These are phyloP conservation scores for Mythimna pallens DNA, from an alignment of 2,888 invertebrate species.

Conservation along the genomic window DNA sequence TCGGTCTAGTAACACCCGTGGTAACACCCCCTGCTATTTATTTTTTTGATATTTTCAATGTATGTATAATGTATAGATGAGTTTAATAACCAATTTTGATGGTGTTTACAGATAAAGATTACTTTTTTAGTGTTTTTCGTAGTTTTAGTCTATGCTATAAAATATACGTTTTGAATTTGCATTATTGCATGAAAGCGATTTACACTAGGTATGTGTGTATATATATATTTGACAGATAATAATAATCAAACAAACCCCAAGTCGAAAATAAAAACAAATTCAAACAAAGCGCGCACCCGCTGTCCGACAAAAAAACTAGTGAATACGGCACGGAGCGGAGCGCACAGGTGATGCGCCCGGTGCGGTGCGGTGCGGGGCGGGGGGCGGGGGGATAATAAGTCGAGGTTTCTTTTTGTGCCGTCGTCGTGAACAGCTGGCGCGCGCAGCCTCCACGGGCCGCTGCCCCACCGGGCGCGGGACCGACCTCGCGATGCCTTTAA, in stretches of 20 bases:
- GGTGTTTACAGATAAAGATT: no score
- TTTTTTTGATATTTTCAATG: no score
- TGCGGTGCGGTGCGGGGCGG: not conserved
- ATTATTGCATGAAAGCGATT: not conserved
- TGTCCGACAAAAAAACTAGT: not conserved
- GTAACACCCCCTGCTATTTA: no score
- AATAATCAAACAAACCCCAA: not conserved
- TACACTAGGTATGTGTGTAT: not conserved
- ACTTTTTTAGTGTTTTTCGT: no score
- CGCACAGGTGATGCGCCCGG: conserved; percentile 48
- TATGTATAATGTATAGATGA: no score
- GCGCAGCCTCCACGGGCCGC: conserved; percentile 53
- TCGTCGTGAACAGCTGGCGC: conserved; percentile 65
- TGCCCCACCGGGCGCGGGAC: no score
- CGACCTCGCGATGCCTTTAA: not conserved
- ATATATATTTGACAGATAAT: not conserved
- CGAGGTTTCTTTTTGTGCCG: conserved; percentile 57
- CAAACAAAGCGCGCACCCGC: conserved; percentile 20
- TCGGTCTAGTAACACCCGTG: no score
- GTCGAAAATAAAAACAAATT: not conserved
- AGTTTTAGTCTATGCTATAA: no score
- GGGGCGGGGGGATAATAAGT: conserved; percentile 40
- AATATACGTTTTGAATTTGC: no score
- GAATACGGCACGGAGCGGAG: not conserved
- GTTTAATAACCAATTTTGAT: no score